These are phyloP conservation scores for Laticauda colubrina DNA, from an alignment of 2,113 vertebrate genomes.

Conservation along the genomic window DNA sequence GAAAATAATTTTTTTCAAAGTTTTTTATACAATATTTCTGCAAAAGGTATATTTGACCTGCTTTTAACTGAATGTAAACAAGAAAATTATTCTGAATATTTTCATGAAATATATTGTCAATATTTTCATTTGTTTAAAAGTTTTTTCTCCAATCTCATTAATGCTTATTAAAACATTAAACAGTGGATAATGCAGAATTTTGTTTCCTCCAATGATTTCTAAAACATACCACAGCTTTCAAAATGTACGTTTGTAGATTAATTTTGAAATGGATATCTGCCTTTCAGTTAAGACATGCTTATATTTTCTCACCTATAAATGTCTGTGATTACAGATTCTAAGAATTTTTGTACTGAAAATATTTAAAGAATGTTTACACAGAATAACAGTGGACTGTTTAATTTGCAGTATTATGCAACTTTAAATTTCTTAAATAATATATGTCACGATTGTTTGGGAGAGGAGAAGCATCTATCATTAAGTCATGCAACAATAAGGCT, in stretches of 20 bases:
- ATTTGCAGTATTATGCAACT: not conserved
- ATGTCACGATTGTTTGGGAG: not conserved
- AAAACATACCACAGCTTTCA: slow-evolving; percentile 59
- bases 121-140: slow-evolving; percentile 41
- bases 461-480: not conserved
- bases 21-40: not conserved
- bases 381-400: not conserved
- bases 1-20: not conserved
- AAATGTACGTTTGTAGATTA: slow-evolving; percentile 61
- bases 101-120: slow-evolving; percentile 44
- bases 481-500: not conserved
- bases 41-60: not conserved
- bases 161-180: slow-evolving; percentile 34
- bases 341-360: slow-evolving; percentile 49
- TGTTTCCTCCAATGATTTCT: slow-evolving; percentile 42
- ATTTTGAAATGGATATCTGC: slow-evolving; percentile 55
- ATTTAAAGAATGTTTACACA: slow-evolving; percentile 28
- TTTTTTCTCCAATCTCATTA: slow-evolving; percentile 56
- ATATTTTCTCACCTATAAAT: slow-evolving; percentile 70
- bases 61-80: not conserved
- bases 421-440: not conserved
- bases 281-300: slow-evolving; percentile 48
- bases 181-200: slow-evolving; percentile 56
- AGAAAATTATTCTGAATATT: slow-evolving; percentile 25
- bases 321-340: slow-evolving; percentile 43